Conservation (phyloP, 64 coral and sea anemone species). For the Catalaphyllia jardinei region DNA sequence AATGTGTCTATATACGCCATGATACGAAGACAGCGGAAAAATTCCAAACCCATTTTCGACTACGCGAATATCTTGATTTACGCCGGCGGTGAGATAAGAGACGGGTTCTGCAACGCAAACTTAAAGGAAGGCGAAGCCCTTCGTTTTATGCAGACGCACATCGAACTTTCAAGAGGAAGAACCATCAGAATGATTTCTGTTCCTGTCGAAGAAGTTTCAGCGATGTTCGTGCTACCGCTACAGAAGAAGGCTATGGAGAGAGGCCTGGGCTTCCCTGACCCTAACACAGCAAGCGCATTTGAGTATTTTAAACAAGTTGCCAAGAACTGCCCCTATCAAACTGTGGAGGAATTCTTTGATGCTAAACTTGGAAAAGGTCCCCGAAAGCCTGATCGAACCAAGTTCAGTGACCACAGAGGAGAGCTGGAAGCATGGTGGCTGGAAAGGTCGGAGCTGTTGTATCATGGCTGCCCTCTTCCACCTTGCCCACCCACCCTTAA, state of each 20-base stretch:
- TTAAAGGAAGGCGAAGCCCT: slow-evolving; percentile 52
- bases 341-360: slow-evolving; percentile 21
- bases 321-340: slow-evolving; percentile 10
- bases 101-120: slow-evolving; percentile 47
- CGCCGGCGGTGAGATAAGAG: slow-evolving; percentile 48
- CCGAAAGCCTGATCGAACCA: neutral
- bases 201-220: slow-evolving; percentile 55
- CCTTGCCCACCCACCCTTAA: slow-evolving; percentile 11
- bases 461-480: slow-evolving; percentile 34
- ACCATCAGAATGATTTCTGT: slow-evolving; percentile 34
- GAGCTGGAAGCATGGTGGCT: slow-evolving; percentile 55
- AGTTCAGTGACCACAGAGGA: slow-evolving; percentile 2
- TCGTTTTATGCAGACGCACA: slow-evolving; percentile 56
- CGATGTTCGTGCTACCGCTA: slow-evolving; percentile 31
- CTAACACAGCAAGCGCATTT: slow-evolving; percentile 24
- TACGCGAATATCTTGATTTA: slow-evolving; percentile 47
- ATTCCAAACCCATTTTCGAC: slow-evolving; percentile 29
- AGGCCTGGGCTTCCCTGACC: slow-evolving; percentile 35
- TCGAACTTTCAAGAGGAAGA: slow-evolving; percentile 24
- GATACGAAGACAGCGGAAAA: slow-evolving; percentile 34
- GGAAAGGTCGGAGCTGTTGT: slow-evolving; percentile 31
- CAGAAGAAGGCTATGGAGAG: slow-evolving; percentile 8
- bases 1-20: slow-evolving; percentile 48
- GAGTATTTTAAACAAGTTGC: slow-evolving; percentile 37
- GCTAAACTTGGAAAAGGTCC: slow-evolving; percentile 11